Evolutionary conservation across 2,113 vertebrate species (phyloP).

Genomic region (Cynopterus brachyotis): DNA sequence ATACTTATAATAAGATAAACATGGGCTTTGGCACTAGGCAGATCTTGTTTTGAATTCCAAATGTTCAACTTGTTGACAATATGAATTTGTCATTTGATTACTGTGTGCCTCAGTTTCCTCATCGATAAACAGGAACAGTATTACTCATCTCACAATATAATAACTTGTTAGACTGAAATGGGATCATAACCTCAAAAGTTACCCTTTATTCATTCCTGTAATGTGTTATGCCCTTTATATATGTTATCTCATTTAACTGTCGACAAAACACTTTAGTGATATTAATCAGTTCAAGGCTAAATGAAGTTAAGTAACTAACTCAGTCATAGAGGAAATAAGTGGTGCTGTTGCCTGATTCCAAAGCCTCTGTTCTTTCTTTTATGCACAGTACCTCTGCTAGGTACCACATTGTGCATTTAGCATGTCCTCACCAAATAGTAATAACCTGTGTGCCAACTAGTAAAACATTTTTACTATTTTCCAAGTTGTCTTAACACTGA

Average conservation of each 20-base stretch:
- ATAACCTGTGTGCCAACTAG: neutral
- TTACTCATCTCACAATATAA: neutral
- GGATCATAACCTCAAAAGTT: neutral
- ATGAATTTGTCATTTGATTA: neutral
- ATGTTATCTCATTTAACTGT: neutral
- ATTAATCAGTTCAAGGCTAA: neutral
- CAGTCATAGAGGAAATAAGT: neutral
- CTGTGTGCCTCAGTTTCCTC: neutral
- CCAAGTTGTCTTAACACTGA: neutral
- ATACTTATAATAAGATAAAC: neutral
- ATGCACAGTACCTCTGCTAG: neutral
- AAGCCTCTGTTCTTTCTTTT: neutral
- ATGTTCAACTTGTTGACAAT: neutral
- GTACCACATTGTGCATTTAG: neutral
- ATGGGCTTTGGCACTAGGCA: neutral
- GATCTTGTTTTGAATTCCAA: neutral
- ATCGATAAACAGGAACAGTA: neutral
- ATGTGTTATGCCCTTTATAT: neutral
- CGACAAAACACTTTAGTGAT: neutral
- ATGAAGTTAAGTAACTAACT: neutral
- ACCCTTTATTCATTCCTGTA: neutral
- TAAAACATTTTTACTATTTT: neutral
- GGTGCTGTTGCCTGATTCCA: neutral
- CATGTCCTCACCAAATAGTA: neutral
- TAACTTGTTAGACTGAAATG: neutral